Conservation (phyloP, 2,888 invertebrate genomes). For the Nipponacmea schrenckii region DNA sequence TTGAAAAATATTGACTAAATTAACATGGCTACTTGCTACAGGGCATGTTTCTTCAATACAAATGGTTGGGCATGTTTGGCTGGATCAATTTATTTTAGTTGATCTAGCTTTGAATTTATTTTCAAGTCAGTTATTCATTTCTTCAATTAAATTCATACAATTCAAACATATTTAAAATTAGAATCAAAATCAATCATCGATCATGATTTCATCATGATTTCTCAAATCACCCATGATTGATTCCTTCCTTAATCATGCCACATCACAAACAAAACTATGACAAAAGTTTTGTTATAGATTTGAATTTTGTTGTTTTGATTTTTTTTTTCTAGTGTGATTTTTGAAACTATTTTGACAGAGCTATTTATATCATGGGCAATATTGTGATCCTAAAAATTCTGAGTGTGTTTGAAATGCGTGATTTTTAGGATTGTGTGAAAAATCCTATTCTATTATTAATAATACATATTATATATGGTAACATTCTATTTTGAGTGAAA, state of each 20-base stretch:
- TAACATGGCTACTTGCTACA: not conserved
- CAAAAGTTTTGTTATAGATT: not conserved
- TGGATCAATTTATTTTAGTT: too few species aligned
- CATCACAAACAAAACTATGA: conserved; percentile 8
- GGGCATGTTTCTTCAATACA: too few species aligned
- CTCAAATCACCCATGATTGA: too few species aligned
- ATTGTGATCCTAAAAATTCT: conserved; percentile 35
- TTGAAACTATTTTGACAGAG: conserved; percentile 10
- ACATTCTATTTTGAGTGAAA: conserved; percentile 20
- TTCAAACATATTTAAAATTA: too few species aligned
- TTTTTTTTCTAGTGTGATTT: conserved; percentile 29
- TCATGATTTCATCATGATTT: too few species aligned
- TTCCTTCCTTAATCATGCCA: not conserved
- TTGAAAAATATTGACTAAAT: not conserved
- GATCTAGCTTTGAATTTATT: too few species aligned
- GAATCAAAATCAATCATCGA: too few species aligned
- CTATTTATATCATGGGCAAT: conserved; percentile 35
- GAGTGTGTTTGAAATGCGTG: conserved; percentile 31
- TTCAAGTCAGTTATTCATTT: too few species aligned
- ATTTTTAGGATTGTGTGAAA: conserved; percentile 25
- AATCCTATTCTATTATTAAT: conserved; percentile 26
- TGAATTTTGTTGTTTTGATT: conserved; percentile 23
- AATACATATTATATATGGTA: conserved; percentile 16
- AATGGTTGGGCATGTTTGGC: too few species aligned
- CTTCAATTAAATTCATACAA: too few species aligned